Conservation (phyloP, 1,140 invertebrate genomes). For the Eupristina koningsbergeri region DNA sequence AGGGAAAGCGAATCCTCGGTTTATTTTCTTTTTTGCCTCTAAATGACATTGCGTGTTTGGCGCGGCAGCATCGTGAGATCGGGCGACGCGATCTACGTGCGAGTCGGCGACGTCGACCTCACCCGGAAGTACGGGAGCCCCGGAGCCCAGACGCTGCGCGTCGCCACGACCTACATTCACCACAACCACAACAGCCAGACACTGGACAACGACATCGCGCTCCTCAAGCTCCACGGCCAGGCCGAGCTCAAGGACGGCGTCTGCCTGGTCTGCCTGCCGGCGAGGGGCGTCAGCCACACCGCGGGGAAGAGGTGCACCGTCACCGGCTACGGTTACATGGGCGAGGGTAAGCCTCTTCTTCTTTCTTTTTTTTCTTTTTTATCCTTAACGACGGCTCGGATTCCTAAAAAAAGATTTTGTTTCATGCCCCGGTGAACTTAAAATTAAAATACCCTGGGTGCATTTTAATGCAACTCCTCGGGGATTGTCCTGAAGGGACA, state of each 20-base stretch:
- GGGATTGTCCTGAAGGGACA: no score
- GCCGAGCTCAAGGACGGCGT: conserved; percentile 90
- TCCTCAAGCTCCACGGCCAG: conserved; percentile 92
- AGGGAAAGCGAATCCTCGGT: no score
- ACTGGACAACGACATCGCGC: conserved; percentile 94
- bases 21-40: no score
- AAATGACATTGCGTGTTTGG: neutral
- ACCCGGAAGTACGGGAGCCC: conserved; percentile 89
- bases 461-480: no score
- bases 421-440: no score
- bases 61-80: conserved; percentile 87
- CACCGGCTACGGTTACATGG: conserved; percentile 95
- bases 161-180: conserved; percentile 95
- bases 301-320: conserved; percentile 92
- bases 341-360: conserved; percentile 81
- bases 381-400: no score
- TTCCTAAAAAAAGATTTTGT: no score
- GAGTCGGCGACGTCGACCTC: conserved; percentile 94
- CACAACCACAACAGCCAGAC: conserved; percentile 97
- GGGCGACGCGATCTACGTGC: conserved; percentile 91
- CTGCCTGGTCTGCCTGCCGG: conserved; percentile 90
- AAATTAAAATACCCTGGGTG: no score
- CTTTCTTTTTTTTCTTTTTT: neutral
- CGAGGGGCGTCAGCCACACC: conserved; percentile 86
- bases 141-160: conserved; percentile 88